Evolutionary conservation across 2,888 invertebrate genomes (phyloP).

Genomic region (Erpobdella octoculata): DNA sequence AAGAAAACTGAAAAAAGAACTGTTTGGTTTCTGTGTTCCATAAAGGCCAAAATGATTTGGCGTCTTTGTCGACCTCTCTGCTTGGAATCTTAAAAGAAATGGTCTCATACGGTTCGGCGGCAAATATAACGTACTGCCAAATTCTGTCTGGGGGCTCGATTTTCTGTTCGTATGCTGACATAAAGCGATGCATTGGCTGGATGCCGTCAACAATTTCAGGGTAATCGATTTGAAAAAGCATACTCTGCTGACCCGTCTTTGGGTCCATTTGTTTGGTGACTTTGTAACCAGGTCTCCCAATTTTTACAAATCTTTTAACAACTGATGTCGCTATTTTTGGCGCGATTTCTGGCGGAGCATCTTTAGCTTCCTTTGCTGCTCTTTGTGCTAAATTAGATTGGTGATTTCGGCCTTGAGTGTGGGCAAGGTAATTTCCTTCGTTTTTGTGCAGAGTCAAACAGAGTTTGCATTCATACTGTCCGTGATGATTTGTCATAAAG

Average conservation of each 20-base stretch:
- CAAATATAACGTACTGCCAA: slow-evolving; percentile 97
- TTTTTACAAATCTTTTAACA: slow-evolving; percentile 97
- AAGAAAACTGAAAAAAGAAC: slow-evolving; percentile 91
- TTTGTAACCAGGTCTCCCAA: slow-evolving; percentile 94
- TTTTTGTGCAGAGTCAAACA: slow-evolving; percentile 97
- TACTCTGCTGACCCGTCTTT: slow-evolving; percentile 86
- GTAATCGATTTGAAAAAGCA: slow-evolving; percentile 83
- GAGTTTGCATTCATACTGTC: slow-evolving; percentile 93
- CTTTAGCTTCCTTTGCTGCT: slow-evolving; percentile 96
- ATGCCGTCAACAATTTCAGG: slow-evolving; percentile 57
- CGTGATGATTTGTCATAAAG: slow-evolving; percentile 99
- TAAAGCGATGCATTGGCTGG: slow-evolving; percentile 76
- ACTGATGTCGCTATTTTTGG: slow-evolving; percentile 93
- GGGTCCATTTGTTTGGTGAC: slow-evolving; percentile 96
- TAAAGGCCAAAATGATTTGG: slow-evolving; percentile 94
- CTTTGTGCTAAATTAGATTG: slow-evolving; percentile 93
- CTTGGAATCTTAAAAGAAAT: slow-evolving; percentile 97
- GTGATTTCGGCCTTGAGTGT: slow-evolving; percentile 97
- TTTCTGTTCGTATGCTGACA: slow-evolving; percentile 99
- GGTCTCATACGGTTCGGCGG: slow-evolving; percentile 98
- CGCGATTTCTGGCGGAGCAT: slow-evolving; percentile 83
- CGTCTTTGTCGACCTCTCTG: slow-evolving; percentile 93
- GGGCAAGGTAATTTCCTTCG: slow-evolving; percentile 92
- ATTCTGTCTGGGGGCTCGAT: slow-evolving; percentile 97
- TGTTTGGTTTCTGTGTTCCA: slow-evolving; percentile 98